A percentile compares a stretch with the other conserved stretches of the same genome.
Conservation (phyloP, 2,797 vertebrate species). For the Anabacerthia variegaticeps region DNA sequence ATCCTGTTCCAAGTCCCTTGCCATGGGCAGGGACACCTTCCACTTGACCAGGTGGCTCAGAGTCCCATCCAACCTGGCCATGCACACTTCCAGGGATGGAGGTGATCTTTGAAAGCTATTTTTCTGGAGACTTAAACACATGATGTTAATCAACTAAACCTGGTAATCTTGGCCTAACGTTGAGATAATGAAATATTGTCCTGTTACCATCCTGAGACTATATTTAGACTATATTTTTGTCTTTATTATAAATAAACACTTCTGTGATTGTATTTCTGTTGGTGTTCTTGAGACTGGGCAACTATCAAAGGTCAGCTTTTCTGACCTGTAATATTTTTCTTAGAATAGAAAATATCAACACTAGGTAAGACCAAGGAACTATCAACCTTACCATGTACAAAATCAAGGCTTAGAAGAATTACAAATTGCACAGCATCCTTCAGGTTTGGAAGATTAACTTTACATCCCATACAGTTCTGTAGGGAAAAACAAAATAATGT, state of each 20-base stretch:
- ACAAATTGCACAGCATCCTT: neutral
- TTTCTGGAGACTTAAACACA: neutral
- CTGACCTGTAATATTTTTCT: neutral
- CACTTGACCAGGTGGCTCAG: neutral
- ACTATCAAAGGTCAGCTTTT: neutral
- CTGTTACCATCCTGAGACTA: neutral
- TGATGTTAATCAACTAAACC: neutral
- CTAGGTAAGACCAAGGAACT: neutral
- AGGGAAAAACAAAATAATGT: neutral
- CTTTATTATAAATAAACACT: neutral
- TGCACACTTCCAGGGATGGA: neutral
- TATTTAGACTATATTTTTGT: neutral
- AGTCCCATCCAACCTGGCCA: rapidly evolving
- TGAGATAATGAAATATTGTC: neutral
- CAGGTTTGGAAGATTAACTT: neutral
- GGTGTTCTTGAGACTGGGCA: neutral
- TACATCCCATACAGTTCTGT: neutral
- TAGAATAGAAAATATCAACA: neutral
- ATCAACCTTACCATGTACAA: neutral
- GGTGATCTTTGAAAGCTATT: neutral
- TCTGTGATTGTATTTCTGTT: neutral
- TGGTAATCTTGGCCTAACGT: rapidly evolving
- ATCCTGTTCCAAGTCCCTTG: neutral
- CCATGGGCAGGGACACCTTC: neutral
- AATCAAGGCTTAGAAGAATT: neutral